A percentile compares a stretch with the other conserved stretches of the same genome.
phyloP scores from a whole-genome alignment of 2,888 invertebrate genomes.

The Brachylomia viminalis region DNA sequence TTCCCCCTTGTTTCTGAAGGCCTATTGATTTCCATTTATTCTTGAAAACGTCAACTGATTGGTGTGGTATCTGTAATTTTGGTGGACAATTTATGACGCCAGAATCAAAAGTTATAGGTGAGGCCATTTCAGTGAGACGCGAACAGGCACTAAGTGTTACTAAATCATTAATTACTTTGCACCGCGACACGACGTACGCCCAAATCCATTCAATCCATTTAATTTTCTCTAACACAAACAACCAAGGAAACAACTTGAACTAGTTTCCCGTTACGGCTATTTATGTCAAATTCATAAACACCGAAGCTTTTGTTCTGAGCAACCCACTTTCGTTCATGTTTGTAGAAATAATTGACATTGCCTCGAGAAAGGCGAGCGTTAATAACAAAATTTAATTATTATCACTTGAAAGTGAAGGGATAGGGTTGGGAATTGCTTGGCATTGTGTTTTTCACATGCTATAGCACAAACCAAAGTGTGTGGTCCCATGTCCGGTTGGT shows the following conservation, averaged over 20 bases:
- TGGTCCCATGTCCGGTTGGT: constrained; percentile 68
- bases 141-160: neutral
- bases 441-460: constrained; percentile 52
- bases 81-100: neutral
- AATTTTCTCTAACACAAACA: constrained; percentile 45
- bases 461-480: constrained; percentile 52
- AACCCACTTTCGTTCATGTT: constrained; percentile 79
- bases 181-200: neutral
- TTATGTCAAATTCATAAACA: constrained; percentile 66
- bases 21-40: neutral
- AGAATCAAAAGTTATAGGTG: neutral
- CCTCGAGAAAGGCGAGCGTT: constrained; percentile 79
- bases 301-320: constrained; percentile 71
- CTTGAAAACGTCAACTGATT: neutral
- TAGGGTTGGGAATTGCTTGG: constrained; percentile 67
- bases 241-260: constrained; percentile 55
- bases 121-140: neutral
- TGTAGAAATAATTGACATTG: constrained; percentile 81
- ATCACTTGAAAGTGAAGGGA: constrained; percentile 46
- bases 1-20: neutral
- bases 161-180: constrained; percentile 15
- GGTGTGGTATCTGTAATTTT: no score
- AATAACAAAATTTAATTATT: constrained; percentile 65
- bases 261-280: constrained; percentile 61
- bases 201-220: constrained; percentile 45